Conservation (phyloP, 2,888 invertebrate species). For the Stenolophus ochropezus region DNA sequence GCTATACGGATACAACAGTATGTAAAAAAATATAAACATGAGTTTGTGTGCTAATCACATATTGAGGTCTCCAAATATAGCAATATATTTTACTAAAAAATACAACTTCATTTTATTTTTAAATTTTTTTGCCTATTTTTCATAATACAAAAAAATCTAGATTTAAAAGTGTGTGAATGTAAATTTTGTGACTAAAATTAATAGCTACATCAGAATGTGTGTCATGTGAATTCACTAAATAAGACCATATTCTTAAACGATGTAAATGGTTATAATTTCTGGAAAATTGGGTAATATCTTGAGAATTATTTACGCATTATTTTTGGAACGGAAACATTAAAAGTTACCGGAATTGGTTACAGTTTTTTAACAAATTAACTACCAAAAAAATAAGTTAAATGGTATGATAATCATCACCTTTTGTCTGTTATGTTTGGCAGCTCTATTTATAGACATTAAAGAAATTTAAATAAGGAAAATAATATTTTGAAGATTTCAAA, state of each 20-base stretch:
- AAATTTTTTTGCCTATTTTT: background rate
- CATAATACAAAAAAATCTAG: background rate
- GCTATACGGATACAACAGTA: no score
- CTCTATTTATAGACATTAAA: no score
- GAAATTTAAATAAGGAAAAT: no score
- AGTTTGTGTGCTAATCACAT: no score
- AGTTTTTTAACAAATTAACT: slow-evolving; percentile 1
- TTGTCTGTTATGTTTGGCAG: no score
- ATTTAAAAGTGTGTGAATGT: background rate
- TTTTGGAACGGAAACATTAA: slow-evolving; percentile 42
- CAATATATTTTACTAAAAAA: no score
- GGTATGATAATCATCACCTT: no score
- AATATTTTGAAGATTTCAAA: no score
- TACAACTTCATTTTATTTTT: no score
- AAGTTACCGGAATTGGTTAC: slow-evolving; percentile 10
- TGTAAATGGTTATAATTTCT: slow-evolving; percentile 28
- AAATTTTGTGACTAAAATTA: background rate
- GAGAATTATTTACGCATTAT: slow-evolving; percentile 17
- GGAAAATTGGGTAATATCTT: slow-evolving; percentile 33
- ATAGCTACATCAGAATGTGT: background rate
- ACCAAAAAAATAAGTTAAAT: background rate
- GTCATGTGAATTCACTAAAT: slow-evolving; percentile 23
- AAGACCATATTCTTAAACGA: slow-evolving; percentile 32
- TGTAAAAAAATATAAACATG: no score
- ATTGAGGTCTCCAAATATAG: no score